Percentiles rank a stretch among this genome's conserved stretches.
Evolutionary conservation across 30 jellyfish, hydroid and myxozoan species (phyloP).

Genomic region (Aurelia sp.): DNA sequence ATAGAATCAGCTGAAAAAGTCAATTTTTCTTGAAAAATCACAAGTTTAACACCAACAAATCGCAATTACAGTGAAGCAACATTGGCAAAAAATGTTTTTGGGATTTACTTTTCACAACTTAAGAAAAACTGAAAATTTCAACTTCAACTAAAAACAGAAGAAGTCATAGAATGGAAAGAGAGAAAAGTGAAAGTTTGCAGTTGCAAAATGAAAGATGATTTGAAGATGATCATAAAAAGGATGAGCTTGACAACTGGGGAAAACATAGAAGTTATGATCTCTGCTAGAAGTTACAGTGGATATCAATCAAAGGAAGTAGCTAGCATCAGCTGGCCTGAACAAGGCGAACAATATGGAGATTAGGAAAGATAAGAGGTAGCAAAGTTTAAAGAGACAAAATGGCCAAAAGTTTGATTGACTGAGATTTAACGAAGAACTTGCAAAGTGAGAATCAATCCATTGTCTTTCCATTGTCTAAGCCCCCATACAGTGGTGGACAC

Average conservation of each 20-base stretch:
- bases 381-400: too few species aligned
- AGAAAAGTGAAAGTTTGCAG: background rate
- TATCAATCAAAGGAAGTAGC: constrained; percentile 7
- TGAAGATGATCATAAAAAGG: background rate
- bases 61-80: too few species aligned
- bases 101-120: too few species aligned
- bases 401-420: too few species aligned
- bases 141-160: background rate
- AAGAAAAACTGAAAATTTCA: too few species aligned
- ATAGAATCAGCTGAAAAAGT: background rate
- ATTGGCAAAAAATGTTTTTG: too few species aligned
- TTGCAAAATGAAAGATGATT: background rate
- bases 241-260: constrained; percentile 5
- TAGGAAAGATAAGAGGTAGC: background rate
- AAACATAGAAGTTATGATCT: constrained; percentile 5
- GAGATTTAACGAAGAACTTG: too few species aligned
- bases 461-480: too few species aligned
- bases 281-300: constrained; percentile 14
- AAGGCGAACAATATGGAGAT: background rate
- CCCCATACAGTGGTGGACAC: too few species aligned
- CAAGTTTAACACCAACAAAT: too few species aligned
- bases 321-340: background rate
- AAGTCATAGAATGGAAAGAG: background rate
- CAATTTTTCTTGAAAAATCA: too few species aligned
- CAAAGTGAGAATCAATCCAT: too few species aligned